Evolutionary conservation across 1,140 invertebrate genomes (phyloP), one percentile per base, ranked within the genome.

Genomic region (Zaprionus africanus): DNA sequence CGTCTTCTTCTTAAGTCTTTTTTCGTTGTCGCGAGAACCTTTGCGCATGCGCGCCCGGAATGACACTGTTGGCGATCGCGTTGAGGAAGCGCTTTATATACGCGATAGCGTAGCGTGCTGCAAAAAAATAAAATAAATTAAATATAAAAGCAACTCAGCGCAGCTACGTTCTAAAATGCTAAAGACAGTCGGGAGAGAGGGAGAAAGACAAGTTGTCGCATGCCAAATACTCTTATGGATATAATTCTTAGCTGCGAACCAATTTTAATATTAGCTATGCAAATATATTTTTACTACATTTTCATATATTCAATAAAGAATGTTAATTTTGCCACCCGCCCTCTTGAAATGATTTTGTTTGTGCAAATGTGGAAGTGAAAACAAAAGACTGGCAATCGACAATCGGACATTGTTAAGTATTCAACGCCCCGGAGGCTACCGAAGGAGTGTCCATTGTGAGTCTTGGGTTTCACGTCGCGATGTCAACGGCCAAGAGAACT

Each of bases 1-100:
- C 51, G 43, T 13, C 34, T 63, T 63, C 26, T 60, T 46, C 34
- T 43, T 63, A 17, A 51, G 31, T 46, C 36, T 69, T 36, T 22
- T 34, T 53, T 56, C 15, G 15, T 62, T 66, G 60, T 56, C 73
- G 77, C 74, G 65, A 69, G 51, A 82, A 81, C 76, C 77, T 76
- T 70, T 36, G 63, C 72, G 65, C 81, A 73, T 79, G 73, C 82
- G 73, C 78, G 82, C 74, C 66, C 65, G 57, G 59, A 90, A 63
- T 69, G 53, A 78, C 78, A 91, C 90, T 91, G 90, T 81, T 90
- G 76, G 22, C 72, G 61, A 63, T 65, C 49, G 51, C 62, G 64
- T 38, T 75, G 76, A 77, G 82, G 76, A 84, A 34, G 73, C 81
- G 51, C 79, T 91, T 90, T 91, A 87, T 91, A 91, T 91, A 91